Percentiles rank a stretch among this genome's conserved stretches.
These are phyloP conservation scores for Balaenoptera acutorostrata DNA, from an alignment of 2,113 vertebrate species.

Conservation along the genomic window DNA sequence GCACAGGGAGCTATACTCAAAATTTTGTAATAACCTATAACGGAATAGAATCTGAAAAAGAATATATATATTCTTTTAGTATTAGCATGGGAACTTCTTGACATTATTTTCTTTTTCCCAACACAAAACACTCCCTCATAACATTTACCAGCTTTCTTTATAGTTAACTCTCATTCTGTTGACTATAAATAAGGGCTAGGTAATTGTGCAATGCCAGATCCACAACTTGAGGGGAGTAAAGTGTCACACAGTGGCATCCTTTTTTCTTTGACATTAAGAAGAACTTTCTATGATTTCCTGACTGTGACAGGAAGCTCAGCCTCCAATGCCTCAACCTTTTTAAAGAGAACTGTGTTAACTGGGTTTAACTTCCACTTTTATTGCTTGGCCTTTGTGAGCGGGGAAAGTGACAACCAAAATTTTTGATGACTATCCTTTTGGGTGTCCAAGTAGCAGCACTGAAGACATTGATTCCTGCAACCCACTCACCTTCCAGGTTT, in stretches of 20 bases:
- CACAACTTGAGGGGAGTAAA: not conserved
- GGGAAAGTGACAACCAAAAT: not conserved
- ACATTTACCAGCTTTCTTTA: slow-evolving; percentile 28
- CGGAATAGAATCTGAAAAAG: no score
- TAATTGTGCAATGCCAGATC: not conserved
- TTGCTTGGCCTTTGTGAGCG: not conserved
- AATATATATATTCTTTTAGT: not conserved
- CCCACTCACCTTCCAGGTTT: not conserved
- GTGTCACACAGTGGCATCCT: not conserved
- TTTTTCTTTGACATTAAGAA: not conserved
- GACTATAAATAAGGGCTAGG: not conserved
- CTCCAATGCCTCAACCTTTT: not conserved
- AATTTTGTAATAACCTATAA: no score
- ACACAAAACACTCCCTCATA: not conserved
- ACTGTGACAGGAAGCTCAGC: not conserved
- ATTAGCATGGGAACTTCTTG: not conserved
- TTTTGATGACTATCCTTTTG: not conserved
- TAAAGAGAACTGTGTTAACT: not conserved
- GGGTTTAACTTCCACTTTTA: not conserved
- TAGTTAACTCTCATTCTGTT: not conserved
- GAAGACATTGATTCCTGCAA: not conserved
- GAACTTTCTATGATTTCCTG: not conserved
- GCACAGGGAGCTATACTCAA: no score
- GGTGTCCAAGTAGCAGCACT: not conserved
- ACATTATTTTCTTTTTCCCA: not conserved